A percentile compares a stretch with the other conserved stretches of the same genome.
Evolutionary conservation across 1,140 invertebrate genomes (phyloP).

Genomic region (Thalassaphorura encarpata): DNA sequence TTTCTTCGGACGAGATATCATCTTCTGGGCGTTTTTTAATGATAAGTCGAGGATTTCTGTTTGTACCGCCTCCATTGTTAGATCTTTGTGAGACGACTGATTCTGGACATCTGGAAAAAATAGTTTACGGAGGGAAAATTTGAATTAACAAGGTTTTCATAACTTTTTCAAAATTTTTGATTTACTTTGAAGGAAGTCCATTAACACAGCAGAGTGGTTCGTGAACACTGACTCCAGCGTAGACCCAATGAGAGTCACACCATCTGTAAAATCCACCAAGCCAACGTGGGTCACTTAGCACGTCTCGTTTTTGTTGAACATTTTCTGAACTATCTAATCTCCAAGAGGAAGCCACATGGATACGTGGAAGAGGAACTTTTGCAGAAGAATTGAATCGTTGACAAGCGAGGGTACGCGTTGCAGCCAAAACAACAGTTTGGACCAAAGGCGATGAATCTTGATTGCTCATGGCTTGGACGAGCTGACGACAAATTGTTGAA

Average conservation of each 20-base stretch:
- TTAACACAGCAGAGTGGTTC: slow-evolving; percentile 29
- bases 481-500: slow-evolving; percentile 26
- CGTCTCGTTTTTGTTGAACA: background rate
- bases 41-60: slow-evolving; percentile 25
- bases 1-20: slow-evolving; percentile 23
- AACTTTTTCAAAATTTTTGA: background rate
- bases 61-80: slow-evolving; percentile 1
- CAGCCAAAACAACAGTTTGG: slow-evolving; percentile 29
- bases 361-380: slow-evolving; percentile 25
- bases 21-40: slow-evolving; percentile 29
- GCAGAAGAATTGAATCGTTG: slow-evolving; percentile 28
- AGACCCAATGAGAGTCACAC: slow-evolving; percentile 31
- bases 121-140: background rate
- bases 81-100: too few species aligned
- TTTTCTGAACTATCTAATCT: background rate
- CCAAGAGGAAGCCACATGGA: background rate
- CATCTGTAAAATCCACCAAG: slow-evolving; percentile 31
- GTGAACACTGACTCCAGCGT: slow-evolving; percentile 27
- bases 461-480: slow-evolving; percentile 29
- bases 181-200: slow-evolving; percentile 9
- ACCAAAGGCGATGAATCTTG: slow-evolving; percentile 26
- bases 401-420: slow-evolving; percentile 29
- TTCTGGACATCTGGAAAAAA: background rate
- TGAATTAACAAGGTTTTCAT: too few species aligned
- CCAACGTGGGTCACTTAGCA: slow-evolving; percentile 18